Evolutionary conservation across 2,113 vertebrate genomes (phyloP), one percentile per base, ranked within the genome.

Genomic region (Tyto alba): DNA sequence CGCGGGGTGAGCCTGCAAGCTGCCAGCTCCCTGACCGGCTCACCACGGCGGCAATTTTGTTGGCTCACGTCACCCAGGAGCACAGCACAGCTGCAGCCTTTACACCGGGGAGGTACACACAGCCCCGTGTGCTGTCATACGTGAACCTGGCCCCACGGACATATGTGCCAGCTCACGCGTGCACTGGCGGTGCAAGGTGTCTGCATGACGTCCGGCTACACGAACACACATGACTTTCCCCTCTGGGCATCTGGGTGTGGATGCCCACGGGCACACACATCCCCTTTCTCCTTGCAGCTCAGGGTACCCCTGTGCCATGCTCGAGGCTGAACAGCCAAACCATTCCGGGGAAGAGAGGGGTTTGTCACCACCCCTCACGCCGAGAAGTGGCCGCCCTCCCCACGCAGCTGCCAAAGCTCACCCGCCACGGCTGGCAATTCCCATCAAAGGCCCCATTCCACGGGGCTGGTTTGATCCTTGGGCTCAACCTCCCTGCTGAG

Each of bases 81-180:
- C 52, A 3, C 16, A 8, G 60, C 43, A 12, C 47, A 13, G n/a
- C 67, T 36, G 38, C 66, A 53, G 67, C 59, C 73, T 21, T 48
- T 6, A 4, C 30, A 1, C 4, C 1, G 17, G 43, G 57, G 50
- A 32, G 2, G 48, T 11, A 47, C n/a, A 9, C 43, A 0, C 23
- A 40, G 71, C 78, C 62, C 55, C 7, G 1, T 7, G 36, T 13
- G 56, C 36, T 22, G 2, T 1, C 53, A 6, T 4, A 22, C 27
- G 5, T 2, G 5, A 36, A 6, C 30, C 67, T 3, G 23, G 27
- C 27, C 69, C 69, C 77, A 16, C 12, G 6, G 59, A 36, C 41
- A 7, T 1, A 2, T 1, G 25, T 55, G 59, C 30, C 48, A 16
- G 4, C 8, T 10, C 5, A 30, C 43, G 45, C 56, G 4, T 0